Base-by-base conservation (phyloP, 2,888 invertebrate species). In the Gonocerus acuteangulatus region DNA sequence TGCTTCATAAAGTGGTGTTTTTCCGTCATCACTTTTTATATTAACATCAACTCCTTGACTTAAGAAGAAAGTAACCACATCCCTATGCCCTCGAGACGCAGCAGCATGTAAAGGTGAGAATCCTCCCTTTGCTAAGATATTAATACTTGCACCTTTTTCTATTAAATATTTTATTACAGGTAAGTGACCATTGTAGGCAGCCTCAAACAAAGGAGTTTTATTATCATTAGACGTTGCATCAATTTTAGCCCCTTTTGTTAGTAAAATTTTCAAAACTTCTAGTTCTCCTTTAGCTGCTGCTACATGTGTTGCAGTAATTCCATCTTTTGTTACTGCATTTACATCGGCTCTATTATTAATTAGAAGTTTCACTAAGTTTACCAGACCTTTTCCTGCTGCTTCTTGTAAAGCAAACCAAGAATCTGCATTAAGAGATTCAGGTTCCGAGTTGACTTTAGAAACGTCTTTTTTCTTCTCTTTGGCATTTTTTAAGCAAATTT, bases 191-290 rank as follows among this genome's bases (percentile, higher is more conserved):
- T 11, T 23, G 32, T 48, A 48, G 13, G 18, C n/a, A 2, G 48
- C 48, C 32, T 48, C 48, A 18, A 48, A 48, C 23, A 48, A 16
- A 1, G 48, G 48, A 11, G 48, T 48, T 48, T 48, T 48, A 16
- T 48, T 48, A 15, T 48, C 48, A 4, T 9, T 9, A 16, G 22
- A 9, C 11, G 6, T 11, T n/a, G 22, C 32, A 48, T 48, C 4
- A 27, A 27, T 27, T 9, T 48, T n/a, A 11, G 48, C 48, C 2
- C 48, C 48, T 2, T 48, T 48, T 32, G 22, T 11, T n/a, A 27
- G 1, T 1, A 48, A 48, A 48, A 23, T 23, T 18, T 23, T 1
- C 16, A 48, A 15, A 15, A 48, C 16, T 7, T 23, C 23, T 15
- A 16, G 16, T 9, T 23, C 15, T n/a, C 48, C 48, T 16, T 27